Base-by-base conservation (phyloP, 2,888 invertebrate genomes). In the Gymnocheta viridis region DNA sequence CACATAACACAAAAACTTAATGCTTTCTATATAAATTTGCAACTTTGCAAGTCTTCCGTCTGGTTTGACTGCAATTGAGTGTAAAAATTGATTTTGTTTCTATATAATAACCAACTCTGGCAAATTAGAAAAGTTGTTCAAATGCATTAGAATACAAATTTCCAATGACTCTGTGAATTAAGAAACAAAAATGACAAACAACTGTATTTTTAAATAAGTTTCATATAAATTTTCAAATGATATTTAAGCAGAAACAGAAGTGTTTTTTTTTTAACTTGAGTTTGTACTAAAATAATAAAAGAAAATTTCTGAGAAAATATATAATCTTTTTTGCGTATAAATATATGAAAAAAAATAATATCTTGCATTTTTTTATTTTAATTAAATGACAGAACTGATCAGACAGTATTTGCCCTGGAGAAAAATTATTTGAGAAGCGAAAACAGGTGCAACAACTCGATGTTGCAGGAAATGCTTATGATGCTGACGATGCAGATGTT, bases 121-220 rank as follows among this genome's bases (percentile, higher is more conserved):
- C 22, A 38, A 22, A n/a, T 12, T 49, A 27, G 58, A 58, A 17
- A 35, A 54, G n/a, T 7, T 24, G 9, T 58, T 67, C 35, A 29
- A 49, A 4, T 47, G 47, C 10, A 38, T 67, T 17, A 35, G 41
- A 56, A 17, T 27, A 38, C 19, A 58, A 58, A 77, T 49, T 47
- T 49, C 38, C 49, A 29, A 49, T 49, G 58, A 56, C 67, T 67
- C 27, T 27, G 29, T 49, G 24, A 54, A 44, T 58, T 27, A 17
- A 14, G 41, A 27, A 66, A n/a, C n/a, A n/a, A 41, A 47, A 77
- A 58, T 67, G 35, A 49, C 32, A 67, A 77, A 38, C 24, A 67
- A 77, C 47, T 49, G 38, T 60, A 67, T 58, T 66, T 67, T 58
- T 24, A 24, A 66, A 76, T n/a, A 17, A 35, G 19, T 47, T 49